Base-by-base conservation (phyloP, 2,888 invertebrate species). In the Prosopocoilus inquinatus region DNA sequence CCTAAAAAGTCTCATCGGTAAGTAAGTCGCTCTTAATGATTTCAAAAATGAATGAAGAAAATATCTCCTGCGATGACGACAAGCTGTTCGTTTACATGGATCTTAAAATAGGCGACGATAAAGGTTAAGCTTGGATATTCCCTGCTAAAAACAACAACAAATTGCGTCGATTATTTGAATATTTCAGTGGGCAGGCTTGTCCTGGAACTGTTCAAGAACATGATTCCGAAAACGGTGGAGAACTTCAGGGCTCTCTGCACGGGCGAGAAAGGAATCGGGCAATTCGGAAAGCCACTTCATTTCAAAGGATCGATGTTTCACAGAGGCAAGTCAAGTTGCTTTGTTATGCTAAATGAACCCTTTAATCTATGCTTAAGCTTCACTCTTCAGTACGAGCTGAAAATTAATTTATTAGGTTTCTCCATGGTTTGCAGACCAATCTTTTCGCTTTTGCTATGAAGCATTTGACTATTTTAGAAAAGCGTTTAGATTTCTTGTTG, bases 201-300 rank as follows among this genome's bases (percentile, higher is more conserved):
- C 12, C 89, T 96, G 71, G 92, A 96, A 77, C 79, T 97, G 53
- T 90, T 88, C 74, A 87, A 85, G 70, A 86, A 95, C 79, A 78
- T 88, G 50, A 91, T 90, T 57, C 96, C 96, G 16, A 88, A 83
- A 72, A 92, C 95, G 2, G 90, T 88, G 44, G 95, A 96, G 77
- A 96, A 97, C 78, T 96, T 96, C 74, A 82, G 94, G 63, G 87
- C 88, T 1, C 78, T 98, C 1, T 97, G 97, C 73, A 96, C 96
- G 0, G 96, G 96, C 2, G 94, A 96, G 76, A 87, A 83, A 61
- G 94, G 95, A 1, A 71, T 83, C 61, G 91, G 93, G 0, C 69
- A 67, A 13, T 69, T 78, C 64, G 87, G 87, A 2, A 89, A 88
- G 70, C 87, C 87, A 2, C 79, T 98, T 43, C 90, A 91, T 76